phyloP scores from a whole-genome alignment of 1,140 invertebrate species.

The Drosophila sucinea region DNA sequence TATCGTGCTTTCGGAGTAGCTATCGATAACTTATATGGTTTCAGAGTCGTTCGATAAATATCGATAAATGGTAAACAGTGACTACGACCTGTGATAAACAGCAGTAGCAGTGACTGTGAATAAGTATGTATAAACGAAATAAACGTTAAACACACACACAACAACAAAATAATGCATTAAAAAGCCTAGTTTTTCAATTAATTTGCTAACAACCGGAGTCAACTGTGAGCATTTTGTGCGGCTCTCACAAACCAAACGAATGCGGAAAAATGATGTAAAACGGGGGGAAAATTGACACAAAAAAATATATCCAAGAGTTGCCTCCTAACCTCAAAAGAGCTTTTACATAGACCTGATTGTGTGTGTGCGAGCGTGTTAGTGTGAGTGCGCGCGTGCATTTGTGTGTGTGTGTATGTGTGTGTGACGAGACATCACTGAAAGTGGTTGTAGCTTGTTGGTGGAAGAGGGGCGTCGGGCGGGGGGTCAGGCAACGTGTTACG shows the following conservation, averaged over 20 bases:
- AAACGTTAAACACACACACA: constrained; percentile 32
- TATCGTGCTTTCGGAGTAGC: no score
- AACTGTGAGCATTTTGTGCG: constrained; percentile 33
- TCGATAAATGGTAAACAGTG: background rate
- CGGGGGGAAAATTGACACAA: constrained; percentile 48
- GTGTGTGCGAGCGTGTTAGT: constrained; percentile 49
- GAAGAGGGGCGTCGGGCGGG: constrained; percentile 22
- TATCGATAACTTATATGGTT: no score
- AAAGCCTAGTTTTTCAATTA: constrained; percentile 38
- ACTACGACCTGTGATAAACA: constrained; percentile 3
- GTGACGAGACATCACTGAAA: constrained; percentile 65
- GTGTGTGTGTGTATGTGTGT: constrained; percentile 45
- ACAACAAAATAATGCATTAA: constrained; percentile 62
- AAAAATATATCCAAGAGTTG: constrained; percentile 47
- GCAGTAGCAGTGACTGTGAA: constrained; percentile 7
- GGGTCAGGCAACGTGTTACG: constrained; percentile 55
- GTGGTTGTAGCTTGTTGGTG: constrained; percentile 66
- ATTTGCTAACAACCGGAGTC: constrained; percentile 22
- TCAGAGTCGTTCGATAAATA: no score
- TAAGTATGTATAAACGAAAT: constrained; percentile 58
- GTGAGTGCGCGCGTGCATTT: constrained; percentile 32
- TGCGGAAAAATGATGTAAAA: constrained; percentile 62
- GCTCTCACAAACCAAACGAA: constrained; percentile 45
- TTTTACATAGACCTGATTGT: constrained; percentile 64
- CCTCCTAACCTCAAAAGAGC: constrained; percentile 77